Evolutionary conservation across 2,888 invertebrate species (phyloP).

Genomic region (Pandemis heparana): DNA sequence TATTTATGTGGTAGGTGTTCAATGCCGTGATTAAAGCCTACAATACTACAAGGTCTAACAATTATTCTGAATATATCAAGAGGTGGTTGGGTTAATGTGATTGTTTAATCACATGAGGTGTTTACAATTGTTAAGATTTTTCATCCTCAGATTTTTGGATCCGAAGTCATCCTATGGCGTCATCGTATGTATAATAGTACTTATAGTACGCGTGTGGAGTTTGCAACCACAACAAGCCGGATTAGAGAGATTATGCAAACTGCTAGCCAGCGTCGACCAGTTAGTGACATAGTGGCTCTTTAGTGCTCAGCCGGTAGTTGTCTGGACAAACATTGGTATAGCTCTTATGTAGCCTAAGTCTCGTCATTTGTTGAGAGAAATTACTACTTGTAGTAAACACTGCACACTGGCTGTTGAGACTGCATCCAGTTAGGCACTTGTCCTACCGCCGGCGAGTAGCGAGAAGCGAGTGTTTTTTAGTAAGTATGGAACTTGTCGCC

Average conservation of each 20-base stretch:
- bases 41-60: too few relatives aligned
- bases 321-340: slow-evolving; percentile 23
- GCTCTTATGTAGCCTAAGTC: background rate
- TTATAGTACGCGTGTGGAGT: background rate
- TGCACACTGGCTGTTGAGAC: background rate
- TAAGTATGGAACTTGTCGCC: too few relatives aligned
- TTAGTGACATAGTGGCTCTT: slow-evolving; percentile 52
- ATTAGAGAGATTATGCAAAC: slow-evolving; percentile 56
- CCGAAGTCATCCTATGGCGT: background rate
- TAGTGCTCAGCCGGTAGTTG: slow-evolving; percentile 49
- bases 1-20: background rate
- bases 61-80: too few relatives aligned
- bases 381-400: background rate
- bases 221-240: background rate
- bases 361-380: background rate
- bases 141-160: too few relatives aligned
- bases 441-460: too few relatives aligned
- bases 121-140: too few relatives aligned
- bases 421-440: background rate
- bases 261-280: slow-evolving; percentile 51
- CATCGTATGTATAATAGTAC: background rate
- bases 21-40: too few relatives aligned
- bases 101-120: too few relatives aligned
- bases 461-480: too few relatives aligned
- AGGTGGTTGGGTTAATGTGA: too few relatives aligned